phyloP scores from a whole-genome alignment of 2,797 vertebrate species.

The Natrix natrix region DNA sequence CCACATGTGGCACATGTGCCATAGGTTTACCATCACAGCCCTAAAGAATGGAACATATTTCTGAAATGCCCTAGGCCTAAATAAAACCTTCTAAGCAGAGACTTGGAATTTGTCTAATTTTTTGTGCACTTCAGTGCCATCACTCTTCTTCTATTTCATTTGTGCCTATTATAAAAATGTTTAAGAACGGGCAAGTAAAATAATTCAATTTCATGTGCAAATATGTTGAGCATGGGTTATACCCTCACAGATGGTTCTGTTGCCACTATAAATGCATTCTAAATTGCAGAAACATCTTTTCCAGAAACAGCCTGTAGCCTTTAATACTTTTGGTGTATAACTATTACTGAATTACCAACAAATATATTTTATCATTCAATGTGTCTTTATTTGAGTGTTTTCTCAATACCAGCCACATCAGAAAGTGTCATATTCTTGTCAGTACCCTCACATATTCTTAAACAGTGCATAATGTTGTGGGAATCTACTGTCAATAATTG shows the following conservation, averaged over 20 bases:
- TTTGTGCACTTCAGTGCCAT: neutral
- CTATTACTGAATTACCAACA: neutral
- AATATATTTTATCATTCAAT: neutral
- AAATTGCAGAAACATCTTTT: neutral
- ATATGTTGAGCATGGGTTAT: neutral
- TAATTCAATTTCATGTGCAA: conserved; percentile 6
- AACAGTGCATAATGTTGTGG: neutral
- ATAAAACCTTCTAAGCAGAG: neutral
- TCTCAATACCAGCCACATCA: neutral
- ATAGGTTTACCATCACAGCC: too few relatives aligned
- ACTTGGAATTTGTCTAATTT: neutral
- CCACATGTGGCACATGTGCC: too few relatives aligned
- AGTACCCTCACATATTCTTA: neutral
- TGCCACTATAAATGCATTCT: neutral
- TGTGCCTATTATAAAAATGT: neutral
- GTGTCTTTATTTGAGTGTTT: neutral
- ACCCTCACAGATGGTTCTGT: neutral
- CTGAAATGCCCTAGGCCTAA: neutral
- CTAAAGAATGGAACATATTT: neutral
- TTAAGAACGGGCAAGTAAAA: neutral
- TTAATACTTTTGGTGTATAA: neutral
- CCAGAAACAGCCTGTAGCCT: neutral
- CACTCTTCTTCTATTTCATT: neutral
- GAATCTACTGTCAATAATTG: neutral
- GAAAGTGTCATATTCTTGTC: neutral